Percentiles rank a stretch among this genome's conserved stretches.
phyloP scores from a whole-genome alignment of 2,113 vertebrate species.

The Mungos mungo region DNA sequence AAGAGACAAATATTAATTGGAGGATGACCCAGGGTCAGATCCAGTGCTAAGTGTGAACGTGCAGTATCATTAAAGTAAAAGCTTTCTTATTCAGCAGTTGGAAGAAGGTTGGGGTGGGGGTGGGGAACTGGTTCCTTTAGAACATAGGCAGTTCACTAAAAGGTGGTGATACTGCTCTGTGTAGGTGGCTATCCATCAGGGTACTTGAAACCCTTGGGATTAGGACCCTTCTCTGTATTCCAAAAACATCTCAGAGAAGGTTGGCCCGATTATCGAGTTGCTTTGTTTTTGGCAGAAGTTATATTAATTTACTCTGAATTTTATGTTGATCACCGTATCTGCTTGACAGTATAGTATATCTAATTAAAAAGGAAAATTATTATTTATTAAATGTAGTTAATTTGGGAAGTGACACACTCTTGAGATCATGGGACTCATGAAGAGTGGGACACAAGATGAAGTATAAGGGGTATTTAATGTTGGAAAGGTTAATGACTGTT shows the following conservation, averaged over 20 bases:
- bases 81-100: background rate
- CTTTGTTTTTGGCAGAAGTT: background rate
- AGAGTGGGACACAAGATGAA: background rate
- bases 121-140: background rate
- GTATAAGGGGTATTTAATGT: background rate
- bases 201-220: background rate
- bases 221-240: background rate
- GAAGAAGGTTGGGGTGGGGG: background rate
- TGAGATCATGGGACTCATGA: background rate
- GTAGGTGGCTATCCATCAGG: background rate
- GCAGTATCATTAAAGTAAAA: background rate
- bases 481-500: background rate
- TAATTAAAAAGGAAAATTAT: background rate
- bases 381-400: background rate
- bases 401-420: background rate
- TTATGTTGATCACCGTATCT: background rate
- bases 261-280: background rate
- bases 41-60: background rate
- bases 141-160: background rate
- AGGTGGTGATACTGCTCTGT: background rate
- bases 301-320: slow-evolving; percentile 3
- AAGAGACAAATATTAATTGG: background rate
- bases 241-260: background rate
- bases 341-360: background rate
- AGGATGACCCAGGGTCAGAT: background rate